These are phyloP conservation scores for Aythya baeri DNA, from an alignment of 2,113 vertebrate species.

Conservation along the genomic window DNA sequence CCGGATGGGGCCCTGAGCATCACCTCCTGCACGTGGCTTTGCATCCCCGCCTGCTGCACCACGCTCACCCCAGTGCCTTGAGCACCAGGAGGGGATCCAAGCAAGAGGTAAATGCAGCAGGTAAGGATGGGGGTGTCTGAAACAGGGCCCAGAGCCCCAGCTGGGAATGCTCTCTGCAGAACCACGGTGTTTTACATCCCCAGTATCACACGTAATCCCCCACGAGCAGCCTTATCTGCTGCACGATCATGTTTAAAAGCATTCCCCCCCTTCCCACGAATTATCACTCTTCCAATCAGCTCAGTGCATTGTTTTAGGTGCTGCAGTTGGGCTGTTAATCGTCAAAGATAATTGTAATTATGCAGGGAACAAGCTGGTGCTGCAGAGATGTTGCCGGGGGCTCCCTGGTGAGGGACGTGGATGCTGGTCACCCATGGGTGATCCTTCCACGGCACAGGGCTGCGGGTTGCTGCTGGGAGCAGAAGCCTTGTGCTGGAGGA, in stretches of 20 bases:
- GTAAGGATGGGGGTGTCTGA: not conserved
- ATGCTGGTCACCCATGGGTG: rapidly evolving
- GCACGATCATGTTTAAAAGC: not conserved
- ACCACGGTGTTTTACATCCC: not conserved
- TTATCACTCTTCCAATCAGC: not conserved
- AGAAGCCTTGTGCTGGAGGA: not conserved
- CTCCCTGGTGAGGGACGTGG: rapidly evolving
- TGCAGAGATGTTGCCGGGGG: not conserved
- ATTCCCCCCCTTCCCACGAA: not conserved
- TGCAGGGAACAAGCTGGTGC: not conserved
- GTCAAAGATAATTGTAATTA: not conserved
- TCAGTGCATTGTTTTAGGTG: not conserved
- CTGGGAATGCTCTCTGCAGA: not conserved
- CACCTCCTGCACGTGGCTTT: rapidly evolving
- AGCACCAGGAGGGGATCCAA: rapidly evolving
- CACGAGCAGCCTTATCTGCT: not conserved
- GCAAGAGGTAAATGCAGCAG: not conserved
- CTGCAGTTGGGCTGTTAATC: not conserved
- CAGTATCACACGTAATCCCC: not conserved
- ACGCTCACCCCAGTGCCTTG: rapidly evolving
- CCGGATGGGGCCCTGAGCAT: not conserved
- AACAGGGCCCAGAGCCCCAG: not conserved
- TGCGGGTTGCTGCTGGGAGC: not conserved
- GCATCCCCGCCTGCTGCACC: rapidly evolving
- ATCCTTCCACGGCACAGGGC: rapidly evolving